Base-by-base conservation (phyloP, 2,888 invertebrate species). In the Osmoderma eremita region DNA sequence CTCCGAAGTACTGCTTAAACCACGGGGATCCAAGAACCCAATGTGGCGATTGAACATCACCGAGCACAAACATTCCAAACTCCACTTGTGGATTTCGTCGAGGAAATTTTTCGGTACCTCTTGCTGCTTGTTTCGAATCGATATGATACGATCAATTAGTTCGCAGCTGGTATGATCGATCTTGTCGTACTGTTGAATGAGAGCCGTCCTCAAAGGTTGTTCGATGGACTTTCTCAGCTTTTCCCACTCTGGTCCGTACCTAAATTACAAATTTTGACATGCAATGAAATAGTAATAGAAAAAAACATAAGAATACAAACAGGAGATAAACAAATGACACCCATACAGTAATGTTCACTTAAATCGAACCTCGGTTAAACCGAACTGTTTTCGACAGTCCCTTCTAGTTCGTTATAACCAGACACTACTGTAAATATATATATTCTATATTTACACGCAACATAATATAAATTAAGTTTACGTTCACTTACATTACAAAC, bases 31-130 rank as follows among this genome's bases (percentile, higher is more conserved):
- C 48, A 89, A 78, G 78, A 90, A 89, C 0, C 89, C 88, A 62
- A 92, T 84, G 50, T 86, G 85, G 74, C 86, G 88, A n/a, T 86
- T 84, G 71, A 88, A 84, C 66, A 85, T 79, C 20, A 87, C 76
- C 6, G 79, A 74, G 82, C 85, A 86, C 77, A 87, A 84, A 80
- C 89, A 88, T 81, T 91, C 90, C 71, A 90, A 83, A 53, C 87
- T 85, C 91, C 91, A 91, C 76, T 89, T 89, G 74, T 86, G 85
- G 22, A 90, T 77, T 74, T 89, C 88, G 65, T 84, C 84, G 51
- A 84, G 82, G 70, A 90, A 84, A 74, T 86, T 84, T 41, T 81
- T 81, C 0, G 86, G 80, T 48, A 91, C 84, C 79, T 90, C 89
- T 64, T 88, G 88, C 75, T 89, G 89, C 66, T 86, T 83, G 77